Conservation (phyloP, 2,797 vertebrate genomes). For the Gephyroberyx darwinii region DNA sequence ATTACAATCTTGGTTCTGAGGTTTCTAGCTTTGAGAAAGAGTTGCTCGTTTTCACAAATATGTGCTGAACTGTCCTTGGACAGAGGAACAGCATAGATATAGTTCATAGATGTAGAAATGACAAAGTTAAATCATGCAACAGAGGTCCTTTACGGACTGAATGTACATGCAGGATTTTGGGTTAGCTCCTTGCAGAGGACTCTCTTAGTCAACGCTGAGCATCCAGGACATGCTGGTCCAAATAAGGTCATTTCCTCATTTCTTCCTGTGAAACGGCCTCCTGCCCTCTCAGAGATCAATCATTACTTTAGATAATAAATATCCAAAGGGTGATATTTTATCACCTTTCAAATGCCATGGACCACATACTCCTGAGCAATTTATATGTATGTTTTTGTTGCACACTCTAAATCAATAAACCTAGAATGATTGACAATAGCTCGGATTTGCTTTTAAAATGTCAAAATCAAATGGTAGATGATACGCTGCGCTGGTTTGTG, state of each 20-base stretch:
- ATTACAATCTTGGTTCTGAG: neutral
- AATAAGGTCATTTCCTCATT: neutral
- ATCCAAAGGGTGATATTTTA: neutral
- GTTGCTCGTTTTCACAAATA: neutral
- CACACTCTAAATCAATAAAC: neutral
- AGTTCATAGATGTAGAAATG: neutral
- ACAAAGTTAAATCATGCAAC: conserved; percentile 11
- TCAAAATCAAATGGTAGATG: no score
- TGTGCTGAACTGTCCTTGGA: neutral
- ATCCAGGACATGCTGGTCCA: neutral
- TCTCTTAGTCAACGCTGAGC: neutral
- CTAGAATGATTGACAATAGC: neutral
- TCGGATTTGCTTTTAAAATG: no score
- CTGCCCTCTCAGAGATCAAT: neutral
- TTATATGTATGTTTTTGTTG: neutral
- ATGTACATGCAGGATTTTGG: neutral
- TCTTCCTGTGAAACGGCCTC: neutral
- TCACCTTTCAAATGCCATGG: neutral
- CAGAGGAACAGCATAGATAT: neutral
- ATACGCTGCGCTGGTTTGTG: neutral
- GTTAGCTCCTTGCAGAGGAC: neutral
- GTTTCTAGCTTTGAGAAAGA: neutral
- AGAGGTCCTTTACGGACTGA: conserved; percentile 2
- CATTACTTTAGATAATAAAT: neutral
- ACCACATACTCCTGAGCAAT: neutral